These are phyloP conservation scores for Harpegnathos saltator DNA, from an alignment of 1,140 invertebrate genomes.

Conservation along the genomic window DNA sequence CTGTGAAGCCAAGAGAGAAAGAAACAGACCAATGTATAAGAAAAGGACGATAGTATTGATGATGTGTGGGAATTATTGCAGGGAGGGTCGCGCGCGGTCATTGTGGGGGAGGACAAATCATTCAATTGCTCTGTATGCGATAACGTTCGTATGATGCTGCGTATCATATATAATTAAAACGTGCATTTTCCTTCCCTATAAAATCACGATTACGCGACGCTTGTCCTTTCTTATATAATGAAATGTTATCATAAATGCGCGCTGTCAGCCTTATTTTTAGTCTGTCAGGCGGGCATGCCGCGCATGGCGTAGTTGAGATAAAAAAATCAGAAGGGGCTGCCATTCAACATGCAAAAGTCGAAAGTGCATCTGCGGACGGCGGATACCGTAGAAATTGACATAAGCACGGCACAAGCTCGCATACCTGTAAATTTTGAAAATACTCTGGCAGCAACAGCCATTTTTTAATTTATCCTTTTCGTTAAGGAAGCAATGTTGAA, in stretches of 20 bases:
- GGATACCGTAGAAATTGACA: not conserved
- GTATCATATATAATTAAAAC: constrained; percentile 11
- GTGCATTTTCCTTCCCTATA: not conserved
- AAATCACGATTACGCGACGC: constrained; percentile 5
- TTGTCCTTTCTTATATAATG: constrained; percentile 72
- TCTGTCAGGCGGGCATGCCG: not conserved
- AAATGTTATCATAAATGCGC: constrained; percentile 45
- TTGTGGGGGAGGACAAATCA: constrained; percentile 27
- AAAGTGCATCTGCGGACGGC: not conserved
- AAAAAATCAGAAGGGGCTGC: constrained; percentile 4
- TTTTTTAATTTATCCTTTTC: constrained; percentile 75
- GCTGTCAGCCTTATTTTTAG: constrained; percentile 68
- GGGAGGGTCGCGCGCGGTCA: constrained; percentile 9
- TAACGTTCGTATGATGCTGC: not conserved
- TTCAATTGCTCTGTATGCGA: constrained; percentile 17
- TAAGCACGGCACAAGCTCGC: not conserved
- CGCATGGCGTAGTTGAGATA: not conserved
- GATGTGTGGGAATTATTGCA: not conserved
- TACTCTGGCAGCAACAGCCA: constrained; percentile 84
- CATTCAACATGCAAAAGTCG: not conserved
- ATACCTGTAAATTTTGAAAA: constrained; percentile 84
- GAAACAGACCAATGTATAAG: not conserved
- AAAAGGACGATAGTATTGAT: not conserved
- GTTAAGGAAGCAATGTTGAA: constrained; percentile 63
- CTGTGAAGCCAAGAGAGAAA: not conserved